Evolutionary conservation across 2,888 invertebrate genomes (phyloP).

Genomic region (Zaprionus obscuricornis): DNA sequence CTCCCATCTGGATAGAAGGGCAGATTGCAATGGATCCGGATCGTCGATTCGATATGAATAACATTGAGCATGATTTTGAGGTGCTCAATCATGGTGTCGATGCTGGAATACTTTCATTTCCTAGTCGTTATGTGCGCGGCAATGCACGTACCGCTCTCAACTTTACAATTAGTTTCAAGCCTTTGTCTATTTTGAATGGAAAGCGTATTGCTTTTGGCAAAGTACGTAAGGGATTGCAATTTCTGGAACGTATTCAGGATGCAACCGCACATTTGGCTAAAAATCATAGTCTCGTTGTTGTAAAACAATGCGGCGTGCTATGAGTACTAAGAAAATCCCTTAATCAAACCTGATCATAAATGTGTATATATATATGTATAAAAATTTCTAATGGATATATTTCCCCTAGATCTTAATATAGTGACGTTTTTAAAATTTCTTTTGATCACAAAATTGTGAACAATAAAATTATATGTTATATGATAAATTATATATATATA

Average conservation of each 20-base stretch:
- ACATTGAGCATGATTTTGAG: constrained; percentile 75
- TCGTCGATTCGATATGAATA: constrained; percentile 44
- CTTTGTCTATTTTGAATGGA: constrained; percentile 79
- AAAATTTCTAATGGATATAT: constrained; percentile 14
- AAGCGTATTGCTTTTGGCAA: constrained; percentile 81
- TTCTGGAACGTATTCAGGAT: constrained; percentile 72
- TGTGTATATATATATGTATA: neutral
- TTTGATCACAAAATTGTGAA: too few species aligned
- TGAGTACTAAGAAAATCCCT: neutral
- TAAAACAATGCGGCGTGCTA: constrained; percentile 74
- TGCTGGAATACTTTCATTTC: constrained; percentile 76
- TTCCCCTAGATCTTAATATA: too few species aligned
- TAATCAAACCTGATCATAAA: too few species aligned
- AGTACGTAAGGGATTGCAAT: constrained; percentile 72
- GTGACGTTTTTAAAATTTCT: too few species aligned
- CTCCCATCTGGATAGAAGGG: constrained; percentile 79
- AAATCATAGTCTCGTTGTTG: constrained; percentile 59
- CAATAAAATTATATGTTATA: too few species aligned
- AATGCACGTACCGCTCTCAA: constrained; percentile 60
- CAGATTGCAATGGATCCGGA: constrained; percentile 56
- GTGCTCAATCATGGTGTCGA: constrained; percentile 78
- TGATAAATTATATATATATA: too few species aligned
- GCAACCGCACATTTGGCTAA: constrained; percentile 62
- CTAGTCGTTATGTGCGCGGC: constrained; percentile 78
- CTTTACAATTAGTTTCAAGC: constrained; percentile 81